phyloP scores from a whole-genome alignment of 1,140 invertebrate genomes.

The Pachyrhynchus sulphureomaculatus region DNA sequence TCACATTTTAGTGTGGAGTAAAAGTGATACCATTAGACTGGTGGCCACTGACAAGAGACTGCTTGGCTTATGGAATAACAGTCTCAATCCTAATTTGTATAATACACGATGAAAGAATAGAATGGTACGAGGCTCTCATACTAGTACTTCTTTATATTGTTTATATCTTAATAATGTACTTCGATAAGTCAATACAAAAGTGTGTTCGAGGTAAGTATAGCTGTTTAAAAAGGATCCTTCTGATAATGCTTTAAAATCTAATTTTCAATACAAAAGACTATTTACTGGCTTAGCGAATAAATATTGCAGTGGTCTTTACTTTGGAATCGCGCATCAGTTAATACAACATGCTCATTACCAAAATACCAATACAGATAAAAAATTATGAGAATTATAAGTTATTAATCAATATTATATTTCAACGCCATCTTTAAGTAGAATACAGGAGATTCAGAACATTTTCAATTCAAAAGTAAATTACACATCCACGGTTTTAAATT shows the following conservation, averaged over 20 bases:
- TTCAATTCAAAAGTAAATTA: too few species aligned
- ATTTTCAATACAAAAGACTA: not conserved
- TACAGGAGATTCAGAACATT: too few species aligned
- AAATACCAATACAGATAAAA: too few species aligned
- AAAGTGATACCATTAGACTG: constrained; percentile 87
- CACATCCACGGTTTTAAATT: too few species aligned
- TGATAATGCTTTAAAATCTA: not conserved
- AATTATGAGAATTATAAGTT: too few species aligned
- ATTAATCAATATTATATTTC: too few species aligned
- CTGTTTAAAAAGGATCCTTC: not conserved
- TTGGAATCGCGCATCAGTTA: too few species aligned
- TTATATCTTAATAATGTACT: constrained; percentile 84
- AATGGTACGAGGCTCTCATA: constrained; percentile 85
- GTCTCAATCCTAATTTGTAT: constrained; percentile 87
- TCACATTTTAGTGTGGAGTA: constrained; percentile 44
- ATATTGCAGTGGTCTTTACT: too few species aligned
- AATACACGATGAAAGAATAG: constrained; percentile 85
- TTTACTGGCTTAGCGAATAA: too few species aligned
- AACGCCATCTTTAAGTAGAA: too few species aligned
- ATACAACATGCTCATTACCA: too few species aligned
- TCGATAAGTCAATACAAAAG: constrained; percentile 79
- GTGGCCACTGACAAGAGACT: constrained; percentile 92
- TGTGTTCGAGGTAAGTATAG: constrained; percentile 66
- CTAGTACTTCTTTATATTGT: constrained; percentile 79
- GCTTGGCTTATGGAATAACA: constrained; percentile 85